Conservation (phyloP, 1,140 invertebrate species). For the Camponotus vicinus region DNA sequence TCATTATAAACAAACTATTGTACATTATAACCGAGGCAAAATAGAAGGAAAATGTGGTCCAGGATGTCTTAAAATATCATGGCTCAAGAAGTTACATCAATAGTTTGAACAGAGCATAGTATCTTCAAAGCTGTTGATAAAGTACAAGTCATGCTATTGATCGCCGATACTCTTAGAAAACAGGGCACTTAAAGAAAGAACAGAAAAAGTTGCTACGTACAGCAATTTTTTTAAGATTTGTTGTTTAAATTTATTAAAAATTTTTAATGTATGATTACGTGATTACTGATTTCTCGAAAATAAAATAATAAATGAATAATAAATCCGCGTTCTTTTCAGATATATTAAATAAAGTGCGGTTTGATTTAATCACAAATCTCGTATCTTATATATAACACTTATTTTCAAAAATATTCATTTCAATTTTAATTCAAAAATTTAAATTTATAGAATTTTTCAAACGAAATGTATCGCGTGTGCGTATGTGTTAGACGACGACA, state of each 20-base stretch:
- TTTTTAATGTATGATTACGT: neutral
- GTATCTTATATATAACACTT: neutral
- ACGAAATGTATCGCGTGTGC: neutral
- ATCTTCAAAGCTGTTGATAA: neutral
- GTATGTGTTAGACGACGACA: no score
- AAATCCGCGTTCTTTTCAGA: neutral
- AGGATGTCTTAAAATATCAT: neutral
- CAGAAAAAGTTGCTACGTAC: neutral
- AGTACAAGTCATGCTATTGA: neutral
- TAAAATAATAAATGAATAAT: neutral
- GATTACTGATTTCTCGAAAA: neutral
- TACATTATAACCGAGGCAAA: neutral
- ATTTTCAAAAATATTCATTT: no score
- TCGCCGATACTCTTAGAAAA: neutral
- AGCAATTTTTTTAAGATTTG: no score
- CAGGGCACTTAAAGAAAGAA: neutral
- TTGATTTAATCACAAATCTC: neutral
- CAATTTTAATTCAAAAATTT: neutral
- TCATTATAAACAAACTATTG: neutral
- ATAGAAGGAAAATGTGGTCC: neutral
- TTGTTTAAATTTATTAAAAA: neutral
- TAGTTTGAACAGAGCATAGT: neutral
- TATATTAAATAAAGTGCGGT: neutral
- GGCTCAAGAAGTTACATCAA: neutral
- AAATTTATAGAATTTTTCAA: conserved; percentile 2